A percentile compares a stretch with the other conserved stretches of the same genome.
Conservation (phyloP, 1,140 invertebrate species). For the Pararge aegeria region DNA sequence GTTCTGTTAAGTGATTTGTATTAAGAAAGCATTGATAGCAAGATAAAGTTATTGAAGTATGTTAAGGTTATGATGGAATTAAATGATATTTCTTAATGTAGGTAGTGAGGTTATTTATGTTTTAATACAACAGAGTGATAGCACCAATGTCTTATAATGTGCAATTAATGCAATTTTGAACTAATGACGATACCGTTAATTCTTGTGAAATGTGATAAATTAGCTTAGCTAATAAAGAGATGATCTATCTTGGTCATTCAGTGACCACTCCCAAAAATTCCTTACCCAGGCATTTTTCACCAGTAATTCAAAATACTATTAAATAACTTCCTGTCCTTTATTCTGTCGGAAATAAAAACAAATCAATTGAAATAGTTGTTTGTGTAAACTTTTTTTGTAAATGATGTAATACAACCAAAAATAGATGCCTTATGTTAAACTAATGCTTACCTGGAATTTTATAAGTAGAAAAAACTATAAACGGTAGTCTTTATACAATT, state of each 20-base stretch:
- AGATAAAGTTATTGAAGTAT: background rate
- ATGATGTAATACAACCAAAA: slow-evolving; percentile 37
- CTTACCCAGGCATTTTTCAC: slow-evolving; percentile 75
- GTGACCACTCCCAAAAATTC: slow-evolving; percentile 54
- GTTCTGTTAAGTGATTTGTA: background rate
- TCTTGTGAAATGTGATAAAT: background rate
- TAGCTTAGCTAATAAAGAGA: background rate
- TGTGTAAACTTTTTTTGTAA: slow-evolving; percentile 17
- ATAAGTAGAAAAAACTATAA: background rate
- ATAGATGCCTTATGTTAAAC: slow-evolving; percentile 25
- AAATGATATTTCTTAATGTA: background rate
- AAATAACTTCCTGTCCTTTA: slow-evolving; percentile 30
- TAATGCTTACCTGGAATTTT: slow-evolving; percentile 22
- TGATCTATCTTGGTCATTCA: background rate
- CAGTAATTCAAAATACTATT: slow-evolving; percentile 27
- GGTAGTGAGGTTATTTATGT: background rate
- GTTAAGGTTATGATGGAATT: background rate
- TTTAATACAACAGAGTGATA: background rate
- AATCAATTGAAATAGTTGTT: slow-evolving; percentile 13
- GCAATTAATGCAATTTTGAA: background rate
- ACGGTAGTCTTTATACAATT: background rate
- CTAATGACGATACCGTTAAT: background rate
- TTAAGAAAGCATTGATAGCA: background rate
- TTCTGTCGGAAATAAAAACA: slow-evolving; percentile 55
- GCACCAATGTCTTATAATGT: background rate